A percentile compares a stretch with the other conserved stretches of the same genome.
phyloP scores from a whole-genome alignment of 2,113 vertebrate genomes.

The Xenotilapia longispinis region DNA sequence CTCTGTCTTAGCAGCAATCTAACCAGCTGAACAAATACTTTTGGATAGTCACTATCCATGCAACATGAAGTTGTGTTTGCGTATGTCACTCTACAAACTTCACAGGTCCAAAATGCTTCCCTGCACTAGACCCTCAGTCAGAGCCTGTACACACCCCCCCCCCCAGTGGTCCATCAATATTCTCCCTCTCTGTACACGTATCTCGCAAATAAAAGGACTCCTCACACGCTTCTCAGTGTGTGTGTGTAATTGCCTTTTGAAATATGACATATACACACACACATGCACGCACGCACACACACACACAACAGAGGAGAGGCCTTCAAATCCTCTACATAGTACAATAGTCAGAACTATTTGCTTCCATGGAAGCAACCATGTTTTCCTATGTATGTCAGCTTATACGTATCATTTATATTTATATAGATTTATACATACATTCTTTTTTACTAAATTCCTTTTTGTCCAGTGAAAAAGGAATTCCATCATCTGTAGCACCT shows the following conservation, averaged over 20 bases:
- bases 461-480: conserved; percentile 48
- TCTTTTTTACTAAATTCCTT: conserved; percentile 61
- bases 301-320: conserved; percentile 26
- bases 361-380: conserved; percentile 54
- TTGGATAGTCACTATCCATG: conserved; percentile 33
- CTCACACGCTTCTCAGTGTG: conserved; percentile 19
- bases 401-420: conserved; percentile 61
- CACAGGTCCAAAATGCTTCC: conserved; percentile 58
- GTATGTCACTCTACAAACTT: conserved; percentile 49
- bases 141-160: conserved; percentile 30
- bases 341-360: conserved; percentile 49
- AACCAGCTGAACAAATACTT: conserved; percentile 32
- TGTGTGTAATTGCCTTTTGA: conserved; percentile 20
- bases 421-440: conserved; percentile 69
- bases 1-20: conserved; percentile 61
- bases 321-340: conserved; percentile 58
- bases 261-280: not conserved
- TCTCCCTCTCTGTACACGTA: conserved; percentile 64
- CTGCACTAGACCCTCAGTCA: conserved; percentile 34
- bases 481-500: conserved; percentile 10
- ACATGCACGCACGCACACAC: not conserved
- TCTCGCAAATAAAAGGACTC: conserved; percentile 57
- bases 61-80: conserved; percentile 23
- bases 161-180: conserved; percentile 67
- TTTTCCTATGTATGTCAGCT: conserved; percentile 61